Base-by-base conservation (phyloP, 2,797 vertebrate species). In the Hypotaenidia okinawae region DNA sequence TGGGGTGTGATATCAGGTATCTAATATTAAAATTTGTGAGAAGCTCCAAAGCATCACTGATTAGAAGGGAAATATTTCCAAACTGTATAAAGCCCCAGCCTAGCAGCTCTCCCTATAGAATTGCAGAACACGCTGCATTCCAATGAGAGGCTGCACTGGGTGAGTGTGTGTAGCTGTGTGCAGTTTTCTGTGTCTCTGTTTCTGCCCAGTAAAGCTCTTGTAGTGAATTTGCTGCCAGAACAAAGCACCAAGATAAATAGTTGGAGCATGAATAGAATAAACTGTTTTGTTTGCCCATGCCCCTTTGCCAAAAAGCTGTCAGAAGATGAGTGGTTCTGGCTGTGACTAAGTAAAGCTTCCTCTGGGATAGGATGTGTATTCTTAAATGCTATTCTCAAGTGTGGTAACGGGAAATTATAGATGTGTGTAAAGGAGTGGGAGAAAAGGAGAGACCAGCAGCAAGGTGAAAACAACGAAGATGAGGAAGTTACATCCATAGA, bases 301-400 rank as follows among this genome's bases (percentile, higher is more conserved):
- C 58, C 25, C 18, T 62, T 91, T 87, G 79, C 91, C 93, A 90
- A 55, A 90, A 88, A 74, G 30, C 66, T 95, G 91, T 94, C 87
- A 84, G 66, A 43, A 81, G 62, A 64, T 83, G 75, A 84, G 43
- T 43, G 64, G 57, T 7, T 5, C 79, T 90, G 82, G 72, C 79
- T 89, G 68, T 89, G 85, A 83, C 35, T 85, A 68, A 89, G 41
- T 27, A 74, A 90, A 79, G 58, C 62, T 89, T 91, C n/a, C 87
- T 82, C 47, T 85, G 41, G 79, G 16, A 72, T 92, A 25, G 59
- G 39, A 61, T 51, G 45, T 10, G 3, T 72, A 25, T 51, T 72
- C 66, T 89, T 54, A 78, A 72, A 72, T 58, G 32, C 59, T 68
- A 21, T 67, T 90, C 87, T 68, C 61, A 64, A 22, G 43, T 37